phyloP scores from a whole-genome alignment of 2,888 invertebrate genomes.

The Drosophila tanythrix region DNA sequence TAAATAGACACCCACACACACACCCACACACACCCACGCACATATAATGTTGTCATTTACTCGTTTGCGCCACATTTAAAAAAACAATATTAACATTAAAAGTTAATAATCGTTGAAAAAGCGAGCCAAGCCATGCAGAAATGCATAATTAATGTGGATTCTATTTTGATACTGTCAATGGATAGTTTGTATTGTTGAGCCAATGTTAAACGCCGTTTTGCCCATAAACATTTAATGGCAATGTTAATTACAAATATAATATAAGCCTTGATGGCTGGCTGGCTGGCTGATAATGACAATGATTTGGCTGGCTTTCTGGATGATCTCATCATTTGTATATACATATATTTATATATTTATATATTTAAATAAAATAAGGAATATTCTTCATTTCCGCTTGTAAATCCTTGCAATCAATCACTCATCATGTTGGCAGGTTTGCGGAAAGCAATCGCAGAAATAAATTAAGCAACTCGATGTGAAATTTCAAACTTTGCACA shows the following conservation, averaged over 20 bases:
- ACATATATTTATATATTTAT: background rate
- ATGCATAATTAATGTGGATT: slow-evolving; percentile 47
- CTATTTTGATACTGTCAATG: slow-evolving; percentile 39
- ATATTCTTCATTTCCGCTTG: slow-evolving; percentile 7
- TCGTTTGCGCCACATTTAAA: slow-evolving; percentile 41
- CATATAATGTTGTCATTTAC: slow-evolving; percentile 39
- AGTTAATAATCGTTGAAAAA: slow-evolving; percentile 54
- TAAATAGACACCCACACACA: slow-evolving; percentile 1
- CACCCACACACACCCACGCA: slow-evolving; percentile 12
- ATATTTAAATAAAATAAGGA: background rate
- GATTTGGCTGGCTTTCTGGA: slow-evolving; percentile 1
- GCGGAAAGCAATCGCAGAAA: background rate
- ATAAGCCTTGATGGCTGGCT: background rate
- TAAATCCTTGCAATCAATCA: slow-evolving; percentile 12
- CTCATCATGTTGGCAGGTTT: slow-evolving; percentile 2
- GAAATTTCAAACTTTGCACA: slow-evolving; percentile 9
- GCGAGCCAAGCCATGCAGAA: slow-evolving; percentile 7
- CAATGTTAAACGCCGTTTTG: slow-evolving; percentile 1
- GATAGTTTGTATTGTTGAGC: slow-evolving; percentile 29
- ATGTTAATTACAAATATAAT: slow-evolving; percentile 8
- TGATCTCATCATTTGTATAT: slow-evolving; percentile 43
- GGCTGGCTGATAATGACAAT: background rate
- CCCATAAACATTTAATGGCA: background rate
- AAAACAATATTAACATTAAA: slow-evolving; percentile 59
- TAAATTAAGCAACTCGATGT: slow-evolving; percentile 7